These are phyloP conservation scores for Toxonevra muliebris DNA, from an alignment of 2,888 invertebrate species.

Conservation along the genomic window DNA sequence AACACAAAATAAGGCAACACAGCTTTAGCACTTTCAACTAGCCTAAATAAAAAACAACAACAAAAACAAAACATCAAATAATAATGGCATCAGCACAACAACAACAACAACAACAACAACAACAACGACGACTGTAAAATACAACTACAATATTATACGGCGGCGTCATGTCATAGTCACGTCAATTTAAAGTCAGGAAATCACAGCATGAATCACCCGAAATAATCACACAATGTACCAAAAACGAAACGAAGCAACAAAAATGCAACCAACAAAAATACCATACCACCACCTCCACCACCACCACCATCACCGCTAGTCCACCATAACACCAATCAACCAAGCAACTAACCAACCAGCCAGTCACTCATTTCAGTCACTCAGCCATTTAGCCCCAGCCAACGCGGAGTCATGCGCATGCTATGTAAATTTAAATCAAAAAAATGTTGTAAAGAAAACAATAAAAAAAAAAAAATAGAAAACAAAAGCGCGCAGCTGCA, in stretches of 20 bases:
- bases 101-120: background rate
- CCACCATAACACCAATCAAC: constrained; percentile 25
- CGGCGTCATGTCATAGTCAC: constrained; percentile 58
- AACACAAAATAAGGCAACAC: constrained; percentile 3
- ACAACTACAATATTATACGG: background rate
- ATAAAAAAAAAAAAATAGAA: background rate
- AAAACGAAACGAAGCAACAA: constrained; percentile 12
- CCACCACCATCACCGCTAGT: constrained; percentile 8
- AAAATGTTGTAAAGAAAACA: too few relatives aligned
- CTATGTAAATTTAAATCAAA: constrained; percentile 54
- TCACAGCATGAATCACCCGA: constrained; percentile 58
- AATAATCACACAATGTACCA: constrained; percentile 31
- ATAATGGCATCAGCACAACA: background rate
- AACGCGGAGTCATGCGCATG: constrained; percentile 49
- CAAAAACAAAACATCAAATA: background rate
- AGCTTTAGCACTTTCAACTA: too few relatives aligned
- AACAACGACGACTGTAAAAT: background rate
- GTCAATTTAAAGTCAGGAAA: constrained; percentile 57
- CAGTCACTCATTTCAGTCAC: too few relatives aligned
- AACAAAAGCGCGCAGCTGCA: background rate
- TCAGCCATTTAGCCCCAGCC: too few relatives aligned
- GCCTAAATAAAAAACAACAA: background rate
- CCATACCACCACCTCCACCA: constrained; percentile 8
- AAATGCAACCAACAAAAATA: constrained; percentile 18
- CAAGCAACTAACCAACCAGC: constrained; percentile 47